Evolutionary conservation across 2,888 invertebrate genomes (phyloP).

Genomic region (Periphyllus acericola): DNA sequence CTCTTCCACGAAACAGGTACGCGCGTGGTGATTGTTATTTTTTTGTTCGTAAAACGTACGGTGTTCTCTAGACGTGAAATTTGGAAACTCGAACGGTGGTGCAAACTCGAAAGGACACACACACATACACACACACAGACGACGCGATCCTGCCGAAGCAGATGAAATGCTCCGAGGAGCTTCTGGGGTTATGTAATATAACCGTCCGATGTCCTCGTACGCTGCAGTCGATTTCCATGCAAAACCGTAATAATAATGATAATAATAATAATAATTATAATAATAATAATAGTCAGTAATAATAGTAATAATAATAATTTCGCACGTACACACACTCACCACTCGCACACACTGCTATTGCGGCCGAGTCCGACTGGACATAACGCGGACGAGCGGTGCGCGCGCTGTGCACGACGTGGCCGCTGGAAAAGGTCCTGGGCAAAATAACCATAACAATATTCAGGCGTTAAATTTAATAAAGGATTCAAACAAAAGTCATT

Average conservation of each 20-base stretch:
- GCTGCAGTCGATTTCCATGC: slow-evolving; percentile 51
- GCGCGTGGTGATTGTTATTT: too few species aligned
- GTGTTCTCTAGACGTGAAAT: neutral
- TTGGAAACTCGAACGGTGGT: neutral
- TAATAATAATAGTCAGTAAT: slow-evolving; percentile 45
- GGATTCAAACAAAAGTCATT: slow-evolving; percentile 62
- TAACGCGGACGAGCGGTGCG: neutral
- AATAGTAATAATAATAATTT: slow-evolving; percentile 47
- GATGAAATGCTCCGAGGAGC: too few species aligned
- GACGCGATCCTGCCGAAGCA: neutral
- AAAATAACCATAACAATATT: slow-evolving; percentile 60
- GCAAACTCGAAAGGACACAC: neutral
- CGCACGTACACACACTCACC: neutral
- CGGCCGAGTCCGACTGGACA: slow-evolving; percentile 30
- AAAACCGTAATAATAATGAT: slow-evolving; percentile 20
- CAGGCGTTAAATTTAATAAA: slow-evolving; percentile 62
- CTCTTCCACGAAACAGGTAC: too few species aligned
- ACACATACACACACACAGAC: neutral
- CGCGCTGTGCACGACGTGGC: slow-evolving; percentile 4
- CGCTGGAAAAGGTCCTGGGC: slow-evolving; percentile 46
- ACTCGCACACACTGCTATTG: neutral
- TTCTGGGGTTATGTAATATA: neutral
- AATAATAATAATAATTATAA: neutral
- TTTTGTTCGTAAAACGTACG: too few species aligned
- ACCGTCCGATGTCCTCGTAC: slow-evolving; percentile 28